Base-by-base conservation (phyloP, 1,140 invertebrate species). In the Holcopasites calliopsidis region DNA sequence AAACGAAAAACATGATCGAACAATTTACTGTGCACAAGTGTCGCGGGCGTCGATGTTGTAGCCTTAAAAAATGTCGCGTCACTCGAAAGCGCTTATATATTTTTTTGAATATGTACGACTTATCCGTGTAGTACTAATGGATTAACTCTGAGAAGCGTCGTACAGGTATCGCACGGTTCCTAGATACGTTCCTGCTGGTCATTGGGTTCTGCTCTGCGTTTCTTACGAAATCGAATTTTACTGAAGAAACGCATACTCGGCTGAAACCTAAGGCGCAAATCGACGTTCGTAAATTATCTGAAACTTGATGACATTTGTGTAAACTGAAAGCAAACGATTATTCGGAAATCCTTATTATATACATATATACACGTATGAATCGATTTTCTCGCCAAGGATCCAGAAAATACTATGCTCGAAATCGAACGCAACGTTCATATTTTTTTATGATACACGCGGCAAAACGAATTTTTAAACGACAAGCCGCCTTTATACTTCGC, bases 361-460 rank as follows among this genome's bases (percentile, higher is more conserved):
- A n/a, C n/a, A n/a, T n/a, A n/a, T n/a, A n/a, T 23, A 38, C n/a
- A 62, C 42, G 42, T 68, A 76, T 47, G 55, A 78, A 77, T 83
- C 83, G 82, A 84, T 62, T 31, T 80, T 84, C 78, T 84, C 78
- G 79, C 82, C 73, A 85, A 85, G 70, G 75, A 83, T 76, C 80
- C 76, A 77, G 75, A 82, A 81, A 83, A 74, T 66, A 60, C 80
- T 47, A 83, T 55, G 65, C 77, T 79, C 70, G 77, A 87, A 82
- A 85, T 85, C 84, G 84, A 86, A 85, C 69, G 50, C 42, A 80
- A 73, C 44, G 52, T 83, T 65, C 77, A 86, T 85, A 88, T 88
- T 79, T 81, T 81, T 86, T 88, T 84, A 82, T 84, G 86, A 73
- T 87, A n/a, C 82, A 72, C n/a, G 87, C 85, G 87, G 85, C 85